A percentile compares a stretch with the other conserved stretches of the same genome.
phyloP scores from a whole-genome alignment of 1,140 invertebrate genomes.

The Pseudomyrmex gracilis region DNA sequence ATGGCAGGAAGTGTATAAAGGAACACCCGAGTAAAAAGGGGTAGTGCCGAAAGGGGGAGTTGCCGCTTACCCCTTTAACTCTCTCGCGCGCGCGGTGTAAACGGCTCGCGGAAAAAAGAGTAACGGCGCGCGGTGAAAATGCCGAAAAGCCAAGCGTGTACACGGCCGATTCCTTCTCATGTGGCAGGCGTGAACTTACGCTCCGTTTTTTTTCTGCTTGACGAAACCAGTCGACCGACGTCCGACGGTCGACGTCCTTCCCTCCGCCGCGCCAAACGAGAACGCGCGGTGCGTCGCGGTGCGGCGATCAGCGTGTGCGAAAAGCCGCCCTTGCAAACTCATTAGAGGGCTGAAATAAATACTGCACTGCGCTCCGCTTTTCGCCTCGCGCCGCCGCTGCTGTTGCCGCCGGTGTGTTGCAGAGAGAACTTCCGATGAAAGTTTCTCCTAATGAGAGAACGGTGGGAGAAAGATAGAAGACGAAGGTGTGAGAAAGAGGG shows the following conservation, averaged over 20 bases:
- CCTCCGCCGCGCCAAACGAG: neutral
- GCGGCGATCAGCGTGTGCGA: slow-evolving; percentile 55
- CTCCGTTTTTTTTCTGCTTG: slow-evolving; percentile 65
- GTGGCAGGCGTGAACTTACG: slow-evolving; percentile 67
- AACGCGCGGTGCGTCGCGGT: neutral
- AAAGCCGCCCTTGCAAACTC: slow-evolving; percentile 70
- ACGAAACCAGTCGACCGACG: slow-evolving; percentile 12
- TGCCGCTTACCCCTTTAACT: slow-evolving; percentile 71
- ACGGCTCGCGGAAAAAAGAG: slow-evolving; percentile 63
- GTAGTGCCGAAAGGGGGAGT: neutral
- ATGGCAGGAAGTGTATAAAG: slow-evolving; percentile 43
- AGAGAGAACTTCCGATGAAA: slow-evolving; percentile 66
- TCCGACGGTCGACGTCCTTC: neutral
- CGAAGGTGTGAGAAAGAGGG: neutral
- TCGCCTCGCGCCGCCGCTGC: slow-evolving; percentile 34
- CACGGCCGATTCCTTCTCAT: slow-evolving; percentile 67
- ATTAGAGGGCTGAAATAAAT: slow-evolving; percentile 78
- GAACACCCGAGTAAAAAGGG: slow-evolving; percentile 21
- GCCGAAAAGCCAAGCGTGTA: slow-evolving; percentile 66
- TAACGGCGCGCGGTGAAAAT: slow-evolving; percentile 59
- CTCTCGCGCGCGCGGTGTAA: slow-evolving; percentile 61
- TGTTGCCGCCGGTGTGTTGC: slow-evolving; percentile 40
- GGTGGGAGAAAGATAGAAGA: slow-evolving; percentile 14
- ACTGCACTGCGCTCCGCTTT: slow-evolving; percentile 69
- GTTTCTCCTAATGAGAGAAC: slow-evolving; percentile 74